These are phyloP conservation scores for Atherinomorus stipes DNA, from an alignment of 2,113 vertebrate genomes.

Conservation along the genomic window DNA sequence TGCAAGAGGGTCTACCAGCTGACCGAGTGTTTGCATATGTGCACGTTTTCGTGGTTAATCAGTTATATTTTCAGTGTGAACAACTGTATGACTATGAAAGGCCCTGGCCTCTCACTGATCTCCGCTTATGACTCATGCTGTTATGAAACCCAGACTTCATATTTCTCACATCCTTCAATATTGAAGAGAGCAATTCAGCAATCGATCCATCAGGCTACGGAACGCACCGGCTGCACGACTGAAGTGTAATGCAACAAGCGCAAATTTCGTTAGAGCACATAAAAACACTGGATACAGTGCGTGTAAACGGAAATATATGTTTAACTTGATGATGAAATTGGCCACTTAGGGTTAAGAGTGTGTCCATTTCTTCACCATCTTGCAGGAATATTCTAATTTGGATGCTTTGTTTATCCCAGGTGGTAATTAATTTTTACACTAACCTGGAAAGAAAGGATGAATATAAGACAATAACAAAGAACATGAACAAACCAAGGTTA, in stretches of 20 bases:
- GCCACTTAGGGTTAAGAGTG: too few species aligned
- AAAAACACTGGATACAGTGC: neutral
- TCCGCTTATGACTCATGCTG: constrained; percentile 78
- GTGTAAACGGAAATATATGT: too few species aligned
- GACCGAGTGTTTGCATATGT: neutral
- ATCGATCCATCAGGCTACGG: constrained; percentile 7
- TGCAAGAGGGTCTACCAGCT: neutral
- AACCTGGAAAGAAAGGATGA: neutral
- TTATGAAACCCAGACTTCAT: constrained; percentile 68
- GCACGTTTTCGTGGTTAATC: constrained; percentile 60
- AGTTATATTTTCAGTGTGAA: constrained; percentile 50
- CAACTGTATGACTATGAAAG: constrained; percentile 52
- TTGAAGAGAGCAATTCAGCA: constrained; percentile 10
- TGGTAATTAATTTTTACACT: neutral
- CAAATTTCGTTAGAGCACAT: neutral
- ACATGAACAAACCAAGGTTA: too few species aligned
- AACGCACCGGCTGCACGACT: neutral
- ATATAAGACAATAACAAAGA: neutral
- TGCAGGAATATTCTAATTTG: neutral
- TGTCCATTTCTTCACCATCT: too few species aligned
- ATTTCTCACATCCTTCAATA: constrained; percentile 76
- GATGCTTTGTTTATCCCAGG: too few species aligned
- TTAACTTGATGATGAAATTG: too few species aligned
- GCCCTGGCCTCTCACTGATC: constrained; percentile 64
- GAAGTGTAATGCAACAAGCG: too few species aligned